A percentile compares a stretch with the other conserved stretches of the same genome.
These are phyloP conservation scores for Luffia ferchaultella DNA, from an alignment of 2,888 invertebrate species.

Conservation along the genomic window DNA sequence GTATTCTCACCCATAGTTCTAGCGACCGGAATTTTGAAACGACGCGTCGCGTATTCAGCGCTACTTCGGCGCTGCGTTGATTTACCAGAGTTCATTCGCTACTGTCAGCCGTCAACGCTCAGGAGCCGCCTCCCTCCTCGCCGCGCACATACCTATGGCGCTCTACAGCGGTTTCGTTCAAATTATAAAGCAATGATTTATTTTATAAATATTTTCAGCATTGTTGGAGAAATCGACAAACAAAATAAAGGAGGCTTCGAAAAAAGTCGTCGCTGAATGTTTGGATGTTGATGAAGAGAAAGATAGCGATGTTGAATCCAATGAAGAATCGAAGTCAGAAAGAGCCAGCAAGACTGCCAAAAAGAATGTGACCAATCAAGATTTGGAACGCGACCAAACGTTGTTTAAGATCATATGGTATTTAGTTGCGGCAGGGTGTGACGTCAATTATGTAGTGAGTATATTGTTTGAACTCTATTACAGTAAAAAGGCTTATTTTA, in stretches of 20 bases:
- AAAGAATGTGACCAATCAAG: constrained; percentile 15
- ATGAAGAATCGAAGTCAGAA: constrained; percentile 9
- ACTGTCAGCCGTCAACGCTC: too few species aligned
- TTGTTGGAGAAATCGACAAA: constrained; percentile 29
- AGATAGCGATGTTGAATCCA: constrained; percentile 16
- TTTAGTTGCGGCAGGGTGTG: constrained; percentile 81
- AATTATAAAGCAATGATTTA: too few species aligned
- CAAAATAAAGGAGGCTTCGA: constrained; percentile 13
- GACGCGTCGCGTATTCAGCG: too few species aligned
- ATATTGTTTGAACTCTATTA: too few species aligned
- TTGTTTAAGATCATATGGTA: constrained; percentile 64
- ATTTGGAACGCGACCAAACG: constrained; percentile 15
- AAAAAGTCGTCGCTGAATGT: constrained; percentile 9
- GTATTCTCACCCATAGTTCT: too few species aligned
- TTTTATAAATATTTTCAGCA: constrained; percentile 21
- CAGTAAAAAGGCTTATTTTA: not conserved
- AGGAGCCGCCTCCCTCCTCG: too few species aligned
- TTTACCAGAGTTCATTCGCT: too few species aligned
- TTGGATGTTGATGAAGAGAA: constrained; percentile 14
- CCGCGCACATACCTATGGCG: too few species aligned
- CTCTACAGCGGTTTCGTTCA: too few species aligned
- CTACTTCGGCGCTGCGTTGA: too few species aligned
- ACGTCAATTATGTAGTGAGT: constrained; percentile 75
- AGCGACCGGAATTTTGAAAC: too few species aligned
- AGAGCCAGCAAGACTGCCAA: constrained; percentile 1